A percentile compares a stretch with the other conserved stretches of the same genome.
phyloP scores from a whole-genome alignment of 1,140 invertebrate genomes.

The Drosophila willistoni region DNA sequence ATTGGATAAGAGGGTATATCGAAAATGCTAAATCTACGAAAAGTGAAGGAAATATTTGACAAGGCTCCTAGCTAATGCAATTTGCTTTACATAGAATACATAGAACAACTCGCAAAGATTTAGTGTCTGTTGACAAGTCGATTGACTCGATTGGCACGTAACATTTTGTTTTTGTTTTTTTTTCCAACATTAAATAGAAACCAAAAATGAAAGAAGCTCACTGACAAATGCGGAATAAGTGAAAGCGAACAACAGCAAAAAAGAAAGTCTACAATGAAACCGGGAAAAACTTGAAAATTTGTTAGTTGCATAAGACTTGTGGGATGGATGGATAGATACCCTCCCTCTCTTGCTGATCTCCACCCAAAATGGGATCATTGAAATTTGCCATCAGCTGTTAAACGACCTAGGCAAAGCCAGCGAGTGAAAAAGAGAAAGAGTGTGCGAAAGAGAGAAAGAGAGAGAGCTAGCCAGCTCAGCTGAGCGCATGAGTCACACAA shows the following conservation, averaged over 20 bases:
- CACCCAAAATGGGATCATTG: conserved; percentile 42
- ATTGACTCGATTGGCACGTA: too few species aligned
- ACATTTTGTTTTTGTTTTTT: conserved; percentile 1
- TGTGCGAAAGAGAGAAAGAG: neutral
- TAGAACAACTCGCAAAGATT: too few species aligned
- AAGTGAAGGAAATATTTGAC: too few species aligned
- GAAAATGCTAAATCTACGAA: neutral
- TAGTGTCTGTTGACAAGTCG: too few species aligned
- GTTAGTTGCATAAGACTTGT: conserved; percentile 39
- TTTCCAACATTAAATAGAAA: neutral
- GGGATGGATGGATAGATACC: conserved; percentile 2
- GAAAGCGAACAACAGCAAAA: conserved; percentile 18
- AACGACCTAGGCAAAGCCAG: neutral
- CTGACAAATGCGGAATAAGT: neutral
- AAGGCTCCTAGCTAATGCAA: too few species aligned
- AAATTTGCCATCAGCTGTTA: conserved; percentile 36
- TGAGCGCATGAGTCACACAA: conserved; percentile 28
- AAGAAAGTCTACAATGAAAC: neutral
- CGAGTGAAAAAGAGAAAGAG: neutral
- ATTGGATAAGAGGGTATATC: neutral
- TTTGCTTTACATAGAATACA: too few species aligned
- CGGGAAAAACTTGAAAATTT: conserved; percentile 22
- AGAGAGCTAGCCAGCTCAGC: conserved; percentile 11
- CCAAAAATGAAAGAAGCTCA: conserved; percentile 11
- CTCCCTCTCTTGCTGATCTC: neutral